Percentiles rank a stretch among this genome's conserved stretches.
Evolutionary conservation across 2,797 vertebrate genomes (phyloP).

Genomic region (Periparus ater): DNA sequence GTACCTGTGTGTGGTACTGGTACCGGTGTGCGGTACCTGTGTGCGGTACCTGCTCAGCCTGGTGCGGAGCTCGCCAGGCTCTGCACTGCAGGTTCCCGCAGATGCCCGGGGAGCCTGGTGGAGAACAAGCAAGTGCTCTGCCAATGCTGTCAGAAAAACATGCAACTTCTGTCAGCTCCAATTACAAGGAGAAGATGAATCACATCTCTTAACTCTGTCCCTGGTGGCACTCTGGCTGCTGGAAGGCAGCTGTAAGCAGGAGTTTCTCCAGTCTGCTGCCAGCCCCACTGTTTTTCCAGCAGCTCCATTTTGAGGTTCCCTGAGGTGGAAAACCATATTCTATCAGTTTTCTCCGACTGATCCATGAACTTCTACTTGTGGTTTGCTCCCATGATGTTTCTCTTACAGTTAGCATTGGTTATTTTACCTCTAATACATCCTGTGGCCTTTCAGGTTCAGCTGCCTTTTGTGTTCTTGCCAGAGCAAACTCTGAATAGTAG

Average conservation of each 20-base stretch:
- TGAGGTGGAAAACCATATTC: not conserved
- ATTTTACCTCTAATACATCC: not conserved
- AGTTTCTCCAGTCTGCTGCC: not conserved
- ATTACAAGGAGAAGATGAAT: conserved; percentile 48
- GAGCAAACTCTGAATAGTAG: not conserved
- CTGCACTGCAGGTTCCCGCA: not conserved
- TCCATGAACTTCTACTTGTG: not conserved
- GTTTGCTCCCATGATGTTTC: not conserved
- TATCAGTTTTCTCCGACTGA: not conserved
- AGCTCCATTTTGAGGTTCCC: not conserved
- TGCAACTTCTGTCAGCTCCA: conserved; percentile 23
- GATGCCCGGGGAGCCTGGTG: not conserved
- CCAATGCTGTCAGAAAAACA: not conserved
- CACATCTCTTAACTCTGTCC: conserved; percentile 13
- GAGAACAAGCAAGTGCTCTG: not conserved
- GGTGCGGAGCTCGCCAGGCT: rapidly evolving
- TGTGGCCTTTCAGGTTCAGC: not conserved
- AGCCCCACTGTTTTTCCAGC: not conserved
- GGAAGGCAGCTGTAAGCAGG: not conserved
- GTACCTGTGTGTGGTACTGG: no score
- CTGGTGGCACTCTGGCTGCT: not conserved
- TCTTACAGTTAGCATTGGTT: not conserved
- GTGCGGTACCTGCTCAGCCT: no score
- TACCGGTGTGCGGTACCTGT: no score
- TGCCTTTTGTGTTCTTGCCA: not conserved